Conservation (phyloP, 2,113 vertebrate genomes). For the Colius striatus region DNA sequence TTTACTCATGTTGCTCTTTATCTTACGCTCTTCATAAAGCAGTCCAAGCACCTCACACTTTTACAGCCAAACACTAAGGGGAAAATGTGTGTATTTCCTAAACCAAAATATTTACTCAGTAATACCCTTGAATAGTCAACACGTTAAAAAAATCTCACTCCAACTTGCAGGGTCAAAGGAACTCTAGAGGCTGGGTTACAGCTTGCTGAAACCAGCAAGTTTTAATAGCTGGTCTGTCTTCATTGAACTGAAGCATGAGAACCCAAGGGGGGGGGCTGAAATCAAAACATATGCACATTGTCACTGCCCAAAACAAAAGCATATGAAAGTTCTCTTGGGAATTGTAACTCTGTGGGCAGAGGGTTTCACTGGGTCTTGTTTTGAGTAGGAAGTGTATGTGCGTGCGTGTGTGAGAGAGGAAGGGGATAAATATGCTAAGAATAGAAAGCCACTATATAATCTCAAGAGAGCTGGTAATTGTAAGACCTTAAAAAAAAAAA, state of each 20-base stretch:
- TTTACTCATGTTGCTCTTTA: neutral
- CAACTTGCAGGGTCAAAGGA: constrained; percentile 24
- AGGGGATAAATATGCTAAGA: constrained; percentile 37
- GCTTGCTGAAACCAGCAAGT: neutral
- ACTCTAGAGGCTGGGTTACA: neutral
- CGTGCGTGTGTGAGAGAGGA: neutral
- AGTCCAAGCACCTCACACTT: neutral
- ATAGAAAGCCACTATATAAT: constrained; percentile 54
- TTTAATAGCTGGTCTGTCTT: constrained; percentile 43
- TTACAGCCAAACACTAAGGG: neutral
- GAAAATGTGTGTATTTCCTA: neutral
- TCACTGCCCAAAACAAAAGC: constrained; percentile 71
- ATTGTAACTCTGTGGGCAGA: constrained; percentile 64
- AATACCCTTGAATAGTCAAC: neutral
- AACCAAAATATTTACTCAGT: constrained; percentile 5
- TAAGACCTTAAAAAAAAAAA: neutral
- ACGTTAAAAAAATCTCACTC: neutral
- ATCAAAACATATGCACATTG: constrained; percentile 65
- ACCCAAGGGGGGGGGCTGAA: constrained; percentile 1
- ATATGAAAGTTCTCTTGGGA: constrained; percentile 64
- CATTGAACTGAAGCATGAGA: constrained; percentile 37
- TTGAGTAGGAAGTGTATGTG: constrained; percentile 58
- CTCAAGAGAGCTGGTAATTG: constrained; percentile 26
- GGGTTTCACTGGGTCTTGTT: constrained; percentile 61
- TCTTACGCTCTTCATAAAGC: neutral